Base-by-base conservation (phyloP, 2,797 vertebrate species). In the Acanthurus tractus region DNA sequence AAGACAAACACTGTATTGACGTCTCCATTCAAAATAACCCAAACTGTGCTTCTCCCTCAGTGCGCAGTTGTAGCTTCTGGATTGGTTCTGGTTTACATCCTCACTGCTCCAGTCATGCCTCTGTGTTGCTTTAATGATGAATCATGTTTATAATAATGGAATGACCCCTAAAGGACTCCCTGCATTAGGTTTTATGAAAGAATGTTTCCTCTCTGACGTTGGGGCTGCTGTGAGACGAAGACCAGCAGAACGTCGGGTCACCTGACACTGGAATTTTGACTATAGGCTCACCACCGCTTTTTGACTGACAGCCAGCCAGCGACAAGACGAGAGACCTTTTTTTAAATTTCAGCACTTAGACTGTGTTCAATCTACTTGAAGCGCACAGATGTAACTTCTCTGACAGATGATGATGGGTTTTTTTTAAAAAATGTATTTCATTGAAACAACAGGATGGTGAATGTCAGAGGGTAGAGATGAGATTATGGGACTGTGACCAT, bases 281-380 rank as follows among this genome's bases (percentile, higher is more conserved):
- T 54, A 50, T 42, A 76, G 69, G 65, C 82, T 86, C 76, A 78
- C 78, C 78, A 57, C 25, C 63, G 45, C 64, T 78, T 63, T 83
- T 63, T 82, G 78, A 69, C 78, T 74, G 62, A 79, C 82, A 66
- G 81, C 86, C 63, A 74, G 74, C 82, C 77, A 48, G 68, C 76
- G 65, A 77, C 65, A 70, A 63, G 66, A 81, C 1, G 59, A 79
- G 73, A 59, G 62, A 38, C 73, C 54, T 64, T 74, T 70, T 78
- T 58, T 64, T 4, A 38, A 52, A 3, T 57, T 62, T 20, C 63
- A 89, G 82, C 89, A 91, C 87, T 89, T 83, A 62, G 52, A 83
- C 78, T 88, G 82, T 84, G 72, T 85, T 88, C 76, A 88, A 88
- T 87, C 80, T 90, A 93, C 89, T 91, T 92, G 87, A 94, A 93